phyloP scores from a whole-genome alignment of 2,113 vertebrate genomes.

The Pholis gunnellus region DNA sequence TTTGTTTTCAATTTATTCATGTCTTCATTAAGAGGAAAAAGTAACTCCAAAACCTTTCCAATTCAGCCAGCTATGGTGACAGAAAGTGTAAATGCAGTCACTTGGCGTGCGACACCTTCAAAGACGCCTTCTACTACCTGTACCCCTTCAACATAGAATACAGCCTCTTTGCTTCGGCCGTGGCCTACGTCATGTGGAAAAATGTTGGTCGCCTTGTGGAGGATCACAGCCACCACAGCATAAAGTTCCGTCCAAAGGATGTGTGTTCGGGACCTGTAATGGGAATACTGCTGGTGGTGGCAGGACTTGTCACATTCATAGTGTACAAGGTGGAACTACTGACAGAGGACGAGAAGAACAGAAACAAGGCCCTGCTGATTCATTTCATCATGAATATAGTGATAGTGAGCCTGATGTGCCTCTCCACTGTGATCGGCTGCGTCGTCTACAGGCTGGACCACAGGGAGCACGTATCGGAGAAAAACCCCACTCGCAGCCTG shows the following conservation, averaged over 20 bases:
- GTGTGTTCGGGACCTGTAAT: constrained; percentile 83
- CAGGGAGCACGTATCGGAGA: constrained; percentile 88
- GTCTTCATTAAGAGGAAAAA: neutral
- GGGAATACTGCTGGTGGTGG: constrained; percentile 85
- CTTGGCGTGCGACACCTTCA: constrained; percentile 86
- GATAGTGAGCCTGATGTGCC: constrained; percentile 88
- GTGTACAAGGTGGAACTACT: constrained; percentile 87
- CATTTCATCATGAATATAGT: constrained; percentile 88
- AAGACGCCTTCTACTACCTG: constrained; percentile 90
- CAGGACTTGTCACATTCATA: constrained; percentile 88
- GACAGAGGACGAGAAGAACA: constrained; percentile 46
- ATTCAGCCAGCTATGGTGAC: constrained; percentile 61
- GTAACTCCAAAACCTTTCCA: neutral
- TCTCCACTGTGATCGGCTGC: constrained; percentile 84
- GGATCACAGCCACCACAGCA: constrained; percentile 73
- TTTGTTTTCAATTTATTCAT: neutral
- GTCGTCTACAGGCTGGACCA: constrained; percentile 89
- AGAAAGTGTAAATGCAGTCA: constrained; percentile 84
- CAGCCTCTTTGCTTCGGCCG: constrained; percentile 93
- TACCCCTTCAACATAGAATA: constrained; percentile 97
- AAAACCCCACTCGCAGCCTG: constrained; percentile 91
- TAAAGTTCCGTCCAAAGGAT: constrained; percentile 80
- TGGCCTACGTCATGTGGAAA: constrained; percentile 96
- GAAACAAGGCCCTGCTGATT: constrained; percentile 81
- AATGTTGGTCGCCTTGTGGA: constrained; percentile 89